Base-by-base conservation (phyloP, 2,888 invertebrate species). In the Chouioia cunea region DNA sequence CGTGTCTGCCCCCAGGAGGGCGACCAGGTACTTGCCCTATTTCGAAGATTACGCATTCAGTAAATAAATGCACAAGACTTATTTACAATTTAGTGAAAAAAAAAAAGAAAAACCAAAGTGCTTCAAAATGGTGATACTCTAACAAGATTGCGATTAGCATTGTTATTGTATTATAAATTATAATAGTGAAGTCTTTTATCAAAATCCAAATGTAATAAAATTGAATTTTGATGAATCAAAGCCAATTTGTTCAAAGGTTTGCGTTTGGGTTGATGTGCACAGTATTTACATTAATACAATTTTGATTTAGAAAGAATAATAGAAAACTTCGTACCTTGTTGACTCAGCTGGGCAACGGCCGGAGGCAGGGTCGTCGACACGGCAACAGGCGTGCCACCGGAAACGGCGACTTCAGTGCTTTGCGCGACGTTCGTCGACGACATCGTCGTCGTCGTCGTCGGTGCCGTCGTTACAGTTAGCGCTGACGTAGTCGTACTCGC, bases 1-100 rank as follows among this genome's bases (percentile, higher is more conserved):
- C 89, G 86, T 90, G 89, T 84, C 89, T 89, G 87, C 89, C 89
- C 82, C 89, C 89, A 86, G 88, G 87, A 86, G 89, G 89, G 87
- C 89, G 89, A 86, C 89, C 90, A 85, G 89, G 89, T 87, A 89
- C 86, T 85, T 89, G 88, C 87, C 89, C 89, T 89, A 88, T 79
- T 81, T 71, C 75, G 81, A 78, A 83, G 82, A 83, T 74, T 71
- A 78, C 52, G 75, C 65, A 74, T 78, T 78, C 73, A 75, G 62
- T 77, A 65, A 16, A 47, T 73, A 27, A 36, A 52, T 16, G n/a
- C n/a, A n/a, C 20, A 2, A 66, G 12, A 14, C 27, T 20, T 69
- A 48, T 36, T 14, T 4, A 6, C 52, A 18, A 57, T 14, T 58
- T 27, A 44, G 36, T 10, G 18, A 50, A 18, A 2, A 54, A 54